phyloP scores from a whole-genome alignment of 2,888 invertebrate genomes.

The Harmothoe impar region DNA sequence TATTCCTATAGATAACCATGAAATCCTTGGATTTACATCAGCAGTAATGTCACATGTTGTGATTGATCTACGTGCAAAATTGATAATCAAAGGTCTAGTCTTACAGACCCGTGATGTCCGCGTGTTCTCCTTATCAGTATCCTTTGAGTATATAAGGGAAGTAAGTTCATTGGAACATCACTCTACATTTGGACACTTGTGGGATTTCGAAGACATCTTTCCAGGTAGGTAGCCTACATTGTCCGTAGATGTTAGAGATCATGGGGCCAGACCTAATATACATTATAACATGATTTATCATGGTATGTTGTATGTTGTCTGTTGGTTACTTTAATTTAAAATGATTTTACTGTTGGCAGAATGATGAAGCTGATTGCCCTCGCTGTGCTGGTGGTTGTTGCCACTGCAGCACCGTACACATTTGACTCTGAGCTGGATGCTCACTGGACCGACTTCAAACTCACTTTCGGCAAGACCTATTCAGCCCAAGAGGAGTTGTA shows the following conservation, averaged over 20 bases:
- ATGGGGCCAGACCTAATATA: not conserved
- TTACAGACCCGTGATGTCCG: not conserved
- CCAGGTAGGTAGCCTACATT: not conserved
- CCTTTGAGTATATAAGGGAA: not conserved
- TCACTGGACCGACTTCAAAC: conserved; percentile 58
- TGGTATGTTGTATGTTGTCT: not conserved
- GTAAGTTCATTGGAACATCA: not conserved
- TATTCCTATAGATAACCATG: not conserved
- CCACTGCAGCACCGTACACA: conserved; percentile 47
- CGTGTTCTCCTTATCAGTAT: not conserved
- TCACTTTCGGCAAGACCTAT: not conserved
- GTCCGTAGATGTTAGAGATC: not conserved
- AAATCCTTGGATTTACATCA: not conserved
- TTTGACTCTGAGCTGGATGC: conserved; percentile 12
- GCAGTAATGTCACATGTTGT: not conserved
- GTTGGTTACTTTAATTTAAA: not conserved
- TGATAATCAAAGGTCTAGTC: not conserved
- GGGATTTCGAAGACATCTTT: not conserved
- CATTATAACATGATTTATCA: not conserved
- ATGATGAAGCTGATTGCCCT: conserved; percentile 14
- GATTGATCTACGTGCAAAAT: not conserved
- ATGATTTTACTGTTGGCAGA: not conserved
- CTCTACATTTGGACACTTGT: not conserved
- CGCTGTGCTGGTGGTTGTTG: conserved; percentile 54
- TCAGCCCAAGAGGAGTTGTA: conserved; percentile 7